Conservation (phyloP, 2,113 vertebrate species). For the Manacus vitellinus region DNA sequence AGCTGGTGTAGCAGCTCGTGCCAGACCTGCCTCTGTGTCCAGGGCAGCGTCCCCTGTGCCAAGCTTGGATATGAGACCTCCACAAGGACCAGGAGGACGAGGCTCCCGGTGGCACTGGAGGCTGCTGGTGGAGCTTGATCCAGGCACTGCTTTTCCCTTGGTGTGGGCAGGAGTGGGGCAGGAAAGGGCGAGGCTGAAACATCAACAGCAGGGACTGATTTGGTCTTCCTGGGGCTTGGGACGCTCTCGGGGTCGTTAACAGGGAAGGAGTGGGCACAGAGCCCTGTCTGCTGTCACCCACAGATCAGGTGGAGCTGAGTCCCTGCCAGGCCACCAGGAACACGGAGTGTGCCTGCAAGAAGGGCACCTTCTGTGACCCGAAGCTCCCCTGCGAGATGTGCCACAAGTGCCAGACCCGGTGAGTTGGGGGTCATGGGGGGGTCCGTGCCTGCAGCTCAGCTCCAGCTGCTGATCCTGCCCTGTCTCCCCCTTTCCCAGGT, state of each 20-base stretch:
- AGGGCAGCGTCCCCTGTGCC: neutral
- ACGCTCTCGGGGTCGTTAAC: neutral
- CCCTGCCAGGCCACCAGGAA: neutral
- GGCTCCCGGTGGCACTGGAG: neutral
- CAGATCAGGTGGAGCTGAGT: slow-evolving; percentile 49
- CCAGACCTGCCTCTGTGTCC: neutral
- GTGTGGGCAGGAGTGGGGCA: neutral
- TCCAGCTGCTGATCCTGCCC: neutral
- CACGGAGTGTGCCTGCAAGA: slow-evolving; percentile 10
- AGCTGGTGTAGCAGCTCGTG: neutral
- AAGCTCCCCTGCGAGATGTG: slow-evolving; percentile 62
- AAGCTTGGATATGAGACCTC: neutral
- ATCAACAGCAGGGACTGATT: rapidly evolving
- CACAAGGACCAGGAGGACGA: neutral
- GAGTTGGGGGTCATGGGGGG: rapidly evolving
- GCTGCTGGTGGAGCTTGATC: neutral
- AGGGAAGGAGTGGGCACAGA: neutral
- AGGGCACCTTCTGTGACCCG: slow-evolving; percentile 42
- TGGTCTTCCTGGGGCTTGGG: rapidly evolving
- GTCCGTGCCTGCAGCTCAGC: neutral
- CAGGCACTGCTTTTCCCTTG: neutral
- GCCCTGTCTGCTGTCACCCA: rapidly evolving
- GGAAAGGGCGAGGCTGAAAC: neutral
- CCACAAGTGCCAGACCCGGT: slow-evolving; percentile 42
- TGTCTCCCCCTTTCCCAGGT: neutral